Base-by-base conservation (phyloP, 2,113 vertebrate genomes). In the Rafetus swinhoei region DNA sequence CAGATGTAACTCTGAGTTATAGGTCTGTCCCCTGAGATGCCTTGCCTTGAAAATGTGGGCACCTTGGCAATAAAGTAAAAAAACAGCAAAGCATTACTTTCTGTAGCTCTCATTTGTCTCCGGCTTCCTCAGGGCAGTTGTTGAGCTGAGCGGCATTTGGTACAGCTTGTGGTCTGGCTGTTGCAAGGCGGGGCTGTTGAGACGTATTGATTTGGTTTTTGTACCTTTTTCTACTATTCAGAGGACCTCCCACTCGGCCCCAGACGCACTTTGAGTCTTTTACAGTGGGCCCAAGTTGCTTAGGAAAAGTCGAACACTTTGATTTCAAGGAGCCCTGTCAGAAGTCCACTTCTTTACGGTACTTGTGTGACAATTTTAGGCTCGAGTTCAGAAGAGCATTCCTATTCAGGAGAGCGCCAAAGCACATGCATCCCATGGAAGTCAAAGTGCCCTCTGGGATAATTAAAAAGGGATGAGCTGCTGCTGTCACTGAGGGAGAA, bases 401-500 rank as follows among this genome's bases (percentile, higher is more conserved):
- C 39, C 57, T 86, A 39, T 32, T 81, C 86, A 77, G 80, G 77
- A 55, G 13, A 72, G 54, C 90, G 57, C 83, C 88, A 53, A 76
- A 90, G 25, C 60, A 91, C 18, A 27, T 84, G 79, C 9, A 5
- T 39, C 62, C 55, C 27, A 86, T 32, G 59, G 93, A 87, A 89
- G 27, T 22, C 18, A 27, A 85, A 91, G 35, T 45, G 57, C 65
- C 45, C 62, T 92, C 72, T 77, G 57, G 80, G 52, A 84, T 89
- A 88, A 93, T 94, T 93, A 82, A 55, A 45, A 89, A 35, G 32
- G 82, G 53, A 87, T 65, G 55, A 90, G 85, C 50, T 56, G 25
- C 62, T 88, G 29, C 9, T 45, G 45, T 45, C 45, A 45, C 45
- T 45, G 45, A 6, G 45, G 45, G 45, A 45, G 45, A 45, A 5